Percentiles rank a stretch among this genome's conserved stretches.
Conservation (phyloP, 1,140 invertebrate genomes). For the Cotesia chilonis region DNA sequence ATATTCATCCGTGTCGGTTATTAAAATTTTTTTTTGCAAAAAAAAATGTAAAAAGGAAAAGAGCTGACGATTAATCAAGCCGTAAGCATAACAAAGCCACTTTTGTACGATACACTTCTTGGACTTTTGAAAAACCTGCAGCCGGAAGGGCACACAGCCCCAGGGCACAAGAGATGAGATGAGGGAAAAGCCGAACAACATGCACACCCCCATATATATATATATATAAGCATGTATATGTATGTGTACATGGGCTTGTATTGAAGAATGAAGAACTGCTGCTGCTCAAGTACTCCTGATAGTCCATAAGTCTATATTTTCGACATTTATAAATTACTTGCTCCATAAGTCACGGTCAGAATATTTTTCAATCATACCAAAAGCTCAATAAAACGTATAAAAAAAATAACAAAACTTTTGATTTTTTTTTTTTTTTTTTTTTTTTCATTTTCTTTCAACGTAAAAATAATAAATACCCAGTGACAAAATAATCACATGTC, state of each 20-base stretch:
- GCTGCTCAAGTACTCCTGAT: conserved; percentile 7
- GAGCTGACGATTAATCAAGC: conserved; percentile 15
- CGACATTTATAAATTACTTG: conserved; percentile 28
- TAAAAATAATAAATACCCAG: too few relatives aligned
- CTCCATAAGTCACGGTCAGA: conserved; percentile 18
- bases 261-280: background rate
- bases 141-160: conserved; percentile 13
- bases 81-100: conserved; percentile 4
- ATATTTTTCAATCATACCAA: background rate
- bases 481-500: too few relatives aligned
- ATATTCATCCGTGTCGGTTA: conserved; percentile 3
- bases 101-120: conserved; percentile 8
- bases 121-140: conserved; percentile 23
- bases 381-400: background rate
- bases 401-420: background rate
- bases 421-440: too few relatives aligned
- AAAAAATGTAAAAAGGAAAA: background rate
- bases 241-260: background rate
- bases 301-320: conserved; percentile 17
- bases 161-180: conserved; percentile 10
- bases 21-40: conserved; percentile 14
- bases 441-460: too few relatives aligned
- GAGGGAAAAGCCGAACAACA: background rate
- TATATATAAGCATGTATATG: background rate
- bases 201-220: background rate